Base-by-base conservation (phyloP, 2,113 vertebrate species). In the Falcunculus frontatus region DNA sequence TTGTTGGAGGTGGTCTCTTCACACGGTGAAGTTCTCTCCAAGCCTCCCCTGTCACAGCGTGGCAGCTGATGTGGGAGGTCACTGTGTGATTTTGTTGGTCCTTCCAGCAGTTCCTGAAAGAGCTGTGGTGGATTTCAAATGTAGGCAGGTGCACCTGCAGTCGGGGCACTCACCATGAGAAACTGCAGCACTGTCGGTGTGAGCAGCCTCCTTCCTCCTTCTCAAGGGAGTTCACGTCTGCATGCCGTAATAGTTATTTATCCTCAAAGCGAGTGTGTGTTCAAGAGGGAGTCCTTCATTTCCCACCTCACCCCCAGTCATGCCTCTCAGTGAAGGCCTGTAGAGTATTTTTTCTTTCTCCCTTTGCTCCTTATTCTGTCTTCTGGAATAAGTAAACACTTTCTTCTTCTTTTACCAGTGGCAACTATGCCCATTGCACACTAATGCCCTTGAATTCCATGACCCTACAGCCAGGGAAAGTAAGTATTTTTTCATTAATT, bases 381-480 rank as follows among this genome's bases (percentile, higher is more conserved):
- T 90, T 84, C 64, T 72, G 22, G 21, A 79, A 47, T 27, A 70
- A 78, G 37, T 79, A 41, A 78, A 64, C 5, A 1, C 77, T 81
- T 76, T 87, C 73, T 42, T 96, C 73, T 97, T 92, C 84, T 81
- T 96, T 93, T 95, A 91, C 87, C 97, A 99, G 99, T 99, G 99
- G 99, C 98, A 98, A 93, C 96, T 93, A 90, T 98, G 96, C 80
- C 97, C 98, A 14, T 77, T 95, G n/a, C 83, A 89, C 57, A 18
- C 32, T 86, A 94, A 94, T 62, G 56, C 81, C 30, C 46, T 96
- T 79, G 97, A 98, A 77, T 93, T 97, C 85, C 94, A 52, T 55
- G 93, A 96, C 18, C 44, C 94, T 79, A 86, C 93, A 87, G 89
- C 90, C 78, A 97, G 92, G 77, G 95, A 98, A 96, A 99, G 99